Percentiles rank a stretch among this genome's conserved stretches.
phyloP scores from a whole-genome alignment of 2,113 vertebrate genomes.

The Pipra filicauda region DNA sequence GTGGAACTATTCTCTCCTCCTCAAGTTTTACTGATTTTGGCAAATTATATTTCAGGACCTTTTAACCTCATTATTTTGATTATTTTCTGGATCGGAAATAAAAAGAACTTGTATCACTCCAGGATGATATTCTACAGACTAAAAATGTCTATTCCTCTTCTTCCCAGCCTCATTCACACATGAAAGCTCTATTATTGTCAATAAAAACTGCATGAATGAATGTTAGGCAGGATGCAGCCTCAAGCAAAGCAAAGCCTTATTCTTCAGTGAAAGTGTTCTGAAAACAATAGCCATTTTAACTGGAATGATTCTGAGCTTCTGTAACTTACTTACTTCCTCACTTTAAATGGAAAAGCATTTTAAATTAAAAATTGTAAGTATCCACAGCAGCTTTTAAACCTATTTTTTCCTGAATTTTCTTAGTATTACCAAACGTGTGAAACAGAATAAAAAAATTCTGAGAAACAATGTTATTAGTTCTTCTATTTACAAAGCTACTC shows the following conservation, averaged over 20 bases:
- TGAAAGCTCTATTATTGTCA: slow-evolving; percentile 17
- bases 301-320: not conserved
- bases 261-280: slow-evolving; percentile 59
- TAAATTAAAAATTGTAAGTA: slow-evolving; percentile 7
- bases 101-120: not conserved
- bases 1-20: not conserved
- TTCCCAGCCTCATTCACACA: slow-evolving; percentile 20
- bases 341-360: not conserved
- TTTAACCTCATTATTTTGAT: not conserved
- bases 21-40: not conserved
- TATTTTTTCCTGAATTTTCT: not conserved
- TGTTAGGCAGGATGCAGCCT: slow-evolving; percentile 47
- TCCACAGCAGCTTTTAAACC: not conserved
- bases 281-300: slow-evolving; percentile 49
- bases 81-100: not conserved
- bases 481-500: not conserved
- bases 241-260: slow-evolving; percentile 44
- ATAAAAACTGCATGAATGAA: slow-evolving; percentile 44
- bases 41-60: not conserved
- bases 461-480: not conserved
- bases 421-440: not conserved
- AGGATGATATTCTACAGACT: not conserved
- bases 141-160: not conserved
- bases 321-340: slow-evolving; percentile 25
- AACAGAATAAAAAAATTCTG: not conserved